These are phyloP conservation scores for Linyphia triangularis DNA, from an alignment of 2,888 invertebrate genomes.

Conservation along the genomic window DNA sequence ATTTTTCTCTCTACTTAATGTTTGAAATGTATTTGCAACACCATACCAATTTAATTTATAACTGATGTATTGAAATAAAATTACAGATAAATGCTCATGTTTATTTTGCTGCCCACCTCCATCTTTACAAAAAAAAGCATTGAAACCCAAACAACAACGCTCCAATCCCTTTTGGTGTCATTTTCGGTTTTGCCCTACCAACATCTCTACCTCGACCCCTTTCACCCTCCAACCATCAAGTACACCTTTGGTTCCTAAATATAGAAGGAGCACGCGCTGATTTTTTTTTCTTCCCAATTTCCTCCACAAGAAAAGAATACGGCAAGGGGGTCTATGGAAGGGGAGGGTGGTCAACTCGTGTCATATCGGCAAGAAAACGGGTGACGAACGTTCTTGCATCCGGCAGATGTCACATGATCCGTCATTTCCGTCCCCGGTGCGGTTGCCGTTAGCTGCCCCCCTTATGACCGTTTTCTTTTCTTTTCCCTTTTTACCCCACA, in stretches of 20 bases:
- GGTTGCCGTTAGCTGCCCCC: constrained; percentile 22
- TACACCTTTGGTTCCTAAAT: constrained; percentile 48
- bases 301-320: constrained; percentile 32
- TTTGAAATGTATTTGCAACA: no score
- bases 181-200: not conserved
- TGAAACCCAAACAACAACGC: no score
- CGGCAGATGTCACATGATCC: constrained; percentile 73
- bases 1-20: no score
- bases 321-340: constrained; percentile 19
- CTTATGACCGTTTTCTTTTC: not conserved
- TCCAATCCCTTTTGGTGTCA: not conserved
- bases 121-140: no score
- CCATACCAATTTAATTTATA: no score
- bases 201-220: not conserved
- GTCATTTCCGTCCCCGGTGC: constrained; percentile 71
- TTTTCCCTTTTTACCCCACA: constrained; percentile 10
- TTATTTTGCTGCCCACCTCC: no score
- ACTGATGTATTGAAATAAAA: no score
- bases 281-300: constrained; percentile 27
- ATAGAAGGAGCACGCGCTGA: constrained; percentile 31
- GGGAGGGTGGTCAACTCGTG: constrained; percentile 65
- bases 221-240: constrained; percentile 9
- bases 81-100: no score
- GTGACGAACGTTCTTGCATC: constrained; percentile 70
- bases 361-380: constrained; percentile 60